phyloP scores from a whole-genome alignment of 2,888 invertebrate genomes.

The Allygus modestus region DNA sequence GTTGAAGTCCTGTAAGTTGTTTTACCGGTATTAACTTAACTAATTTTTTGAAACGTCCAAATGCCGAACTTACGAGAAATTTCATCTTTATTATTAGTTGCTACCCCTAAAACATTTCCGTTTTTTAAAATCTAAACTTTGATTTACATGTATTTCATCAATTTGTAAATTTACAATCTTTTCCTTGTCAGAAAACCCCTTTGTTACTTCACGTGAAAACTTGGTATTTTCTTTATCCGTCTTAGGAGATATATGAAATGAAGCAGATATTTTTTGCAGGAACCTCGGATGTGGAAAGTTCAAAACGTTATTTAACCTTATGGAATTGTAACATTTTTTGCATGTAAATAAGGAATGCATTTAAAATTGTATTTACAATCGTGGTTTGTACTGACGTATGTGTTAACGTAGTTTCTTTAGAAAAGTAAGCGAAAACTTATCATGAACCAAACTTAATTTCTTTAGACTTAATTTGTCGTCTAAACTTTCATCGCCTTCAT shows the following conservation, averaged over 20 bases:
- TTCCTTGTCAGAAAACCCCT: not conserved
- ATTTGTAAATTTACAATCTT: conserved; percentile 43
- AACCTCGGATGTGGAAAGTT: conserved; percentile 22
- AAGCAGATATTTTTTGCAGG: not conserved
- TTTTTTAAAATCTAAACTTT: conserved; percentile 51
- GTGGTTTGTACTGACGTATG: too few relatives aligned
- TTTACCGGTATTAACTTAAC: conserved; percentile 26
- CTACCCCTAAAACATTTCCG: not conserved
- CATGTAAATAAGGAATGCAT: conserved; percentile 50
- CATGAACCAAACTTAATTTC: not conserved
- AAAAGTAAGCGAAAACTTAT: conserved; percentile 28
- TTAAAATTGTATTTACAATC: conserved; percentile 30
- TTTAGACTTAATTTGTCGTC: not conserved
- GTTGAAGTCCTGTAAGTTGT: conserved; percentile 11
- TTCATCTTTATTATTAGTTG: conserved; percentile 6
- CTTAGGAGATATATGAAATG: conserved; percentile 20
- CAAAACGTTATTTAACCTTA: conserved; percentile 23
- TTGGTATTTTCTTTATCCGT: not conserved
- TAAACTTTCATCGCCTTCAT: not conserved
- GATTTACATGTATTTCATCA: conserved; percentile 1
- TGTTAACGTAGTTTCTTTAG: conserved; percentile 26
- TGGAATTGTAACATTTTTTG: conserved; percentile 1
- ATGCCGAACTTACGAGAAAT: conserved; percentile 29
- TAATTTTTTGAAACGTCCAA: conserved; percentile 26
- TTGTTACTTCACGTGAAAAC: not conserved